phyloP scores from a whole-genome alignment of 2,797 vertebrate genomes.

The Babyrousa celebensis region DNA sequence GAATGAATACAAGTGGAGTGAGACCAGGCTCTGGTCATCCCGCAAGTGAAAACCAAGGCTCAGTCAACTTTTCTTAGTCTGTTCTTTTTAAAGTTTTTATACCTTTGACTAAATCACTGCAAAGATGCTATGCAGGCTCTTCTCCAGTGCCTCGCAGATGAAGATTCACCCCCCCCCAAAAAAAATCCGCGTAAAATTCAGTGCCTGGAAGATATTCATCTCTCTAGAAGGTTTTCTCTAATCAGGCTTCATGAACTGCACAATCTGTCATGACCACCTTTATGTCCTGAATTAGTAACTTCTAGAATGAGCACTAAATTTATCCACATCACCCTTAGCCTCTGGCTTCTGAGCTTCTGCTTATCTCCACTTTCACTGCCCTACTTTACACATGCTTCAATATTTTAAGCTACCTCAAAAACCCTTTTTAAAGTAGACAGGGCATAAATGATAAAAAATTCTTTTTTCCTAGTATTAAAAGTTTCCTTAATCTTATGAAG shows the following conservation, averaged over 20 bases:
- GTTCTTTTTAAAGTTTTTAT: background rate
- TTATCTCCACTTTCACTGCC: background rate
- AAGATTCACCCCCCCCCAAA: background rate
- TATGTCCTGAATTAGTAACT: slow-evolving; percentile 1
- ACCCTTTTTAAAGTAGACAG: slow-evolving; percentile 40
- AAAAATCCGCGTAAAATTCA: background rate
- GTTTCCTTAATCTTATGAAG: slow-evolving; percentile 72
- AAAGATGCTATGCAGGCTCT: background rate
- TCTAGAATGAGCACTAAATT: background rate
- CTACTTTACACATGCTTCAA: slow-evolving; percentile 16
- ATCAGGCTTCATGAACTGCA: background rate
- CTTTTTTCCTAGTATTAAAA: slow-evolving; percentile 55
- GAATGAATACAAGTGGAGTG: background rate
- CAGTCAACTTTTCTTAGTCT: background rate
- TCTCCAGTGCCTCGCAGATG: background rate
- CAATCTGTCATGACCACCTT: background rate
- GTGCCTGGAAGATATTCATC: background rate
- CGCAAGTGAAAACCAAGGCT: too few species aligned
- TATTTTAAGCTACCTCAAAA: slow-evolving; percentile 67
- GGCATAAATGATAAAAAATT: background rate
- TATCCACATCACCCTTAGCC: background rate
- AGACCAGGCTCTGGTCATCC: background rate
- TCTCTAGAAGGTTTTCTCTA: background rate
- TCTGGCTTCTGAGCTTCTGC: background rate
- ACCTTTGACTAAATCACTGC: background rate